Evolutionary conservation across 2,113 vertebrate species (phyloP), one percentile per base, ranked within the genome.

Genomic region (Dascyllus trimaculatus): DNA sequence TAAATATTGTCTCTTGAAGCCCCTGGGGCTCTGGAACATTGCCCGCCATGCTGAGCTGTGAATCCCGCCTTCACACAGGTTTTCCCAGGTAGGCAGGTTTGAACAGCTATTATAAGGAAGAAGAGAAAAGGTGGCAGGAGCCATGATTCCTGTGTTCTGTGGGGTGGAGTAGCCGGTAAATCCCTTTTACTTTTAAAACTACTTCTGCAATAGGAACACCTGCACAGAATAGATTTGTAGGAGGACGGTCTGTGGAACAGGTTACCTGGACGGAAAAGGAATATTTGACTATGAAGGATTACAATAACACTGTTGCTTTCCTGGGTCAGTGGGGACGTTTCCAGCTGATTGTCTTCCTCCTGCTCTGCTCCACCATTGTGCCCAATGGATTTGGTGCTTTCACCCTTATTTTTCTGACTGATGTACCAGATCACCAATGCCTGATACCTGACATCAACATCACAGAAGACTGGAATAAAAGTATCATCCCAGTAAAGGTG

Each of bases 251-350:
- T 13, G 26, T 3, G 48, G 4, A 75, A 4, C 18, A 19, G 11
- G 10, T 19, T 32, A 51, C 3, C 18, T 3, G 3, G n/a, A 38
- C 18, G n/a, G 29, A 57, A 22, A n/a, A 51, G 3, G 7, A 22
- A 6, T 15, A 3, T 46, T 11, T 21, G 10, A 54, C 4, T 1
- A 88, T 93, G 92, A 88, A 54, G 14, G 85, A 94, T 85, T 97
- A 96, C 80, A 95, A 95, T 0, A 87, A 87, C 8, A 49, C 29
- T 0, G 86, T 84, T 4, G 88, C 89, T 0, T 96, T 96, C 22
- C 74, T 94, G 67, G 92, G 94, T 11, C 89, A 93, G 0, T 92
- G 94, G 56, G 90, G 95, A 6, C 90, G 75, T 49, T 97, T 95
- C 84, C 95, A 97, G 84, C 83, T 90, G n/a, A 60, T 91, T 2